phyloP scores from a whole-genome alignment of 1,140 invertebrate genomes.

The Aphelenchoides fujianensis region DNA sequence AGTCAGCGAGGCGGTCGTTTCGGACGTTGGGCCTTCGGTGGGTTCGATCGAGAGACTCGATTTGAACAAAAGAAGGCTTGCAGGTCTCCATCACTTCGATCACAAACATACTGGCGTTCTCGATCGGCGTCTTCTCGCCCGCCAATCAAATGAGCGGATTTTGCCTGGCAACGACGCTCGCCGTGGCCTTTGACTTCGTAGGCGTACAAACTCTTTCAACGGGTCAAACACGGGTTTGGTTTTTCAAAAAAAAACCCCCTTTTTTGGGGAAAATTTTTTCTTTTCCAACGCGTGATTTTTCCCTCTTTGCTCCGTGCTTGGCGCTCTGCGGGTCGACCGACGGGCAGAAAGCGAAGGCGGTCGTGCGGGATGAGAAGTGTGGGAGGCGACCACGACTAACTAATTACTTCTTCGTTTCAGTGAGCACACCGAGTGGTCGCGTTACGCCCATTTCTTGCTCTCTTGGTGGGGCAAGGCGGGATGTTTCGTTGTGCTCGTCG shows the following conservation, averaged over 20 bases:
- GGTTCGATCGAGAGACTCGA: constrained; percentile 3
- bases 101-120: constrained; percentile 53
- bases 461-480: constrained; percentile 30
- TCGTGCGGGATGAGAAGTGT: not conserved
- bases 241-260: too few relatives aligned
- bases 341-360: constrained; percentile 11
- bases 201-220: constrained; percentile 16
- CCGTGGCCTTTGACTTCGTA: constrained; percentile 52
- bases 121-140: constrained; percentile 53
- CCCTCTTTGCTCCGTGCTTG: constrained; percentile 48
- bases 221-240: too few relatives aligned
- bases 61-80: constrained; percentile 19
- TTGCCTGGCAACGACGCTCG: constrained; percentile 53
- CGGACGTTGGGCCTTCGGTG: constrained; percentile 38
- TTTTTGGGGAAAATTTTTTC: too few relatives aligned
- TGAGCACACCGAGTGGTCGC: constrained; percentile 23
- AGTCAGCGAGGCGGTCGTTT: constrained; percentile 26
- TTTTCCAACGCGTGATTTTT: constrained; percentile 52
- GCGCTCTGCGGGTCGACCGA: constrained; percentile 14
- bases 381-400: not conserved
- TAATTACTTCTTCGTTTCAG: not conserved
- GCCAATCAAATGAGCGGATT: constrained; percentile 44
- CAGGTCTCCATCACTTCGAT: constrained; percentile 54
- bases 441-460: constrained; percentile 39
- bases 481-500: constrained; percentile 31